Evolutionary conservation across 2,113 vertebrate species (phyloP).

Genomic region (Sitta europaea): DNA sequence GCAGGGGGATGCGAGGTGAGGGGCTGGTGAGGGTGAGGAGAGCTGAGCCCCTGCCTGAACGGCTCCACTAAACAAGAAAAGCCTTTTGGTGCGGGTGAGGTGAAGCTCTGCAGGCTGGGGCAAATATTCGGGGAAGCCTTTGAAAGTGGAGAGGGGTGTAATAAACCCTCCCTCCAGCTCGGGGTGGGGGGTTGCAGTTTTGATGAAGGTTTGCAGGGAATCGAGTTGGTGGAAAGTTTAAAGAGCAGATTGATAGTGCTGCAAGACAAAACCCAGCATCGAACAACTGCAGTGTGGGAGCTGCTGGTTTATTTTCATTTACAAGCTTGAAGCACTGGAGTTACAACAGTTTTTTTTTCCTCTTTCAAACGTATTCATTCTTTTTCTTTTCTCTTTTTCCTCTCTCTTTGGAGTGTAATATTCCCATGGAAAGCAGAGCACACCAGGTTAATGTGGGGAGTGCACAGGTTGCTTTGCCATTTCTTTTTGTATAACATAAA

Average conservation of each 20-base stretch:
- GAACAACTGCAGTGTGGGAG: background rate
- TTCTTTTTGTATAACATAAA: background rate
- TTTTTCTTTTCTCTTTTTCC: background rate
- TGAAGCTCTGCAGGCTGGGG: constrained; percentile 44
- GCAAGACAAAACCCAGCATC: constrained; percentile 13
- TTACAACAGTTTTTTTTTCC: background rate
- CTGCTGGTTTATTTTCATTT: background rate
- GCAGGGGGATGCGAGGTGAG: background rate
- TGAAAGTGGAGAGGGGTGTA: constrained; percentile 54
- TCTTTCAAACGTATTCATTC: background rate
- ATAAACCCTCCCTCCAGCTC: constrained; percentile 28
- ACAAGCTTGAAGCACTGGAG: background rate
- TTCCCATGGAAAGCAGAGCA: background rate
- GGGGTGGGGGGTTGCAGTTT: background rate
- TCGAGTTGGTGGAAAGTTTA: background rate
- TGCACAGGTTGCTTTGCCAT: background rate
- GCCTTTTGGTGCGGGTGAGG: background rate
- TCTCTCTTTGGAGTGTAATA: background rate
- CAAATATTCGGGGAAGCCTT: constrained; percentile 18
- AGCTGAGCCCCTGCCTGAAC: background rate
- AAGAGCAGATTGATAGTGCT: constrained; percentile 34
- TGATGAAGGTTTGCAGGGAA: constrained; percentile 35
- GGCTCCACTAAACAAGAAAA: background rate
- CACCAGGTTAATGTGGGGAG: fast-evolving
- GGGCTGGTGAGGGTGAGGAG: background rate